A percentile compares a stretch with the other conserved stretches of the same genome.
phyloP scores from a whole-genome alignment of 2,888 invertebrate species.

The Hirtodrosophila duncani region DNA sequence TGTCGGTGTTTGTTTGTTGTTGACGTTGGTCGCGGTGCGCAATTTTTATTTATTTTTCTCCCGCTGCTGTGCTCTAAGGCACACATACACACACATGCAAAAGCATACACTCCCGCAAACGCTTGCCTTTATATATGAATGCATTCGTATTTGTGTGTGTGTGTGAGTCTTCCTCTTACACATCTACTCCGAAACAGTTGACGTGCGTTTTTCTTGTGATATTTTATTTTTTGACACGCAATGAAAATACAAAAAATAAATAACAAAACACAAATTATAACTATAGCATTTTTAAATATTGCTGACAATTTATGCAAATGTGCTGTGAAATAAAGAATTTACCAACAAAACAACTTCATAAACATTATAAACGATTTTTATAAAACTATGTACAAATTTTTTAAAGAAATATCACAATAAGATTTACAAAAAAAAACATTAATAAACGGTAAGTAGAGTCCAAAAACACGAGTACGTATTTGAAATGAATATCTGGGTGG shows the following conservation, averaged over 20 bases:
- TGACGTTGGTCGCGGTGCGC: slow-evolving; percentile 72
- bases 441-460: too few relatives aligned
- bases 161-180: slow-evolving; percentile 37
- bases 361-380: slow-evolving; percentile 4
- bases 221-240: slow-evolving; percentile 33
- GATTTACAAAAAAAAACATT: too few relatives aligned
- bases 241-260: slow-evolving; percentile 7
- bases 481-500: too few relatives aligned
- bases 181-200: slow-evolving; percentile 49
- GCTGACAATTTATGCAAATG: slow-evolving; percentile 34
- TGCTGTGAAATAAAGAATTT: slow-evolving; percentile 43
- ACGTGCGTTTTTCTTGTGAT: slow-evolving; percentile 61
- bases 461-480: too few relatives aligned
- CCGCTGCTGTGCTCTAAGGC: slow-evolving; percentile 27
- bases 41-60: slow-evolving; percentile 66
- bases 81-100: slow-evolving; percentile 23
- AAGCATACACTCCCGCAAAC: slow-evolving; percentile 14
- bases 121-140: slow-evolving; percentile 3
- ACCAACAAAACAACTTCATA: slow-evolving; percentile 9
- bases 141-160: slow-evolving; percentile 5
- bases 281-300: slow-evolving; percentile 6
- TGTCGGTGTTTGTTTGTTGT: slow-evolving; percentile 66
- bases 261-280: slow-evolving; percentile 5
- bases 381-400: slow-evolving; percentile 12
- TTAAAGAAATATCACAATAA: background rate